Conservation (phyloP, 1,140 invertebrate species). For the Brachionus plicatilis region DNA sequence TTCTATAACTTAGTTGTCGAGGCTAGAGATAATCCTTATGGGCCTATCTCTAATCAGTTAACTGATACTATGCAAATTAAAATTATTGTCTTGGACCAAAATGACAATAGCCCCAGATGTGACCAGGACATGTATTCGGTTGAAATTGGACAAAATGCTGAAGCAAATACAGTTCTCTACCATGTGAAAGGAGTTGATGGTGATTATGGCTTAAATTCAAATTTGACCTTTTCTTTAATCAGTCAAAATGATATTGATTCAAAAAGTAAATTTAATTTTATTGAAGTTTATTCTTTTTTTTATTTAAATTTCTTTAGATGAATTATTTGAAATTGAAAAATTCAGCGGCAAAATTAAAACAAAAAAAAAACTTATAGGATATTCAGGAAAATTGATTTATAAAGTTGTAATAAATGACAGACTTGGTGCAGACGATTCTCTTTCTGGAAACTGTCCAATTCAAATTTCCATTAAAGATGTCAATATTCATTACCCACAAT, state of each 20-base stretch:
- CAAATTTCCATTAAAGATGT: not conserved
- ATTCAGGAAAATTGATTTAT: not conserved
- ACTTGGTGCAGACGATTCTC: not conserved
- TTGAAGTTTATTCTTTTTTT: not conserved
- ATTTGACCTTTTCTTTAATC: not conserved
- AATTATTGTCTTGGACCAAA: slow-evolving; percentile 7
- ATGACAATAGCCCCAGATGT: slow-evolving; percentile 33
- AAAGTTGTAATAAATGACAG: not conserved
- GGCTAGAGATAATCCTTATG: slow-evolving; percentile 26
- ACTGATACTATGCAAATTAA: slow-evolving; percentile 1
- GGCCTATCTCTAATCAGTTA: not conserved
- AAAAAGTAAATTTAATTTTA: not conserved
- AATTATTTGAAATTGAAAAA: not conserved
- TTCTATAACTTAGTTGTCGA: slow-evolving; percentile 29
- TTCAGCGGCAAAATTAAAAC: not conserved
- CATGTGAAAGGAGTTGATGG: slow-evolving; percentile 5
- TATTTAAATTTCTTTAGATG: slow-evolving; percentile 9
- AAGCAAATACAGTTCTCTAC: not conserved
- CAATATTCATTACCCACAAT: slow-evolving; percentile 9
- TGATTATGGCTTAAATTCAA: not conserved
- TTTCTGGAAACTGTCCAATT: not conserved
- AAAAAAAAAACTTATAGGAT: not conserved
- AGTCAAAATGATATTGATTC: not conserved
- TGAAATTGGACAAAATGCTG: not conserved
- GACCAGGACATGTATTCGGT: not conserved